Conservation (phyloP, 2,797 vertebrate species). For the Anguilla obscura region DNA sequence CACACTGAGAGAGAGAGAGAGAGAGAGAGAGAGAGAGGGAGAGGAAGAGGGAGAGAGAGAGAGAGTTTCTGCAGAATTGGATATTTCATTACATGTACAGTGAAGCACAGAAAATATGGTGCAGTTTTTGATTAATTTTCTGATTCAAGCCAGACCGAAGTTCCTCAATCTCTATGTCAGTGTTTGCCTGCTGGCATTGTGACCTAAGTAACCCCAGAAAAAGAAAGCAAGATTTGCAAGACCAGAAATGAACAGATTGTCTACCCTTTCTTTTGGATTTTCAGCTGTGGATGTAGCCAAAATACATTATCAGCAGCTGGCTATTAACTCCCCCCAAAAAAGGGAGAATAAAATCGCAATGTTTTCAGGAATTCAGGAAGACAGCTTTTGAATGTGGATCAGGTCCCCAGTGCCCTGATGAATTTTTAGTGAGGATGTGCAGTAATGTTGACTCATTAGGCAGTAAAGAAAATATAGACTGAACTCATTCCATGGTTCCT, state of each 20-base stretch:
- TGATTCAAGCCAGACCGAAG: background rate
- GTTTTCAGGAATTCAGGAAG: constrained; percentile 46
- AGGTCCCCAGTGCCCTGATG: constrained; percentile 48
- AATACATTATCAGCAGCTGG: constrained; percentile 59
- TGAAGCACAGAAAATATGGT: constrained; percentile 16
- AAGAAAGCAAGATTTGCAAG: constrained; percentile 32
- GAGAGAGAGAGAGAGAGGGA: too few species aligned
- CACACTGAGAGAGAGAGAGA: too few species aligned
- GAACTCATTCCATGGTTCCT: constrained; percentile 24
- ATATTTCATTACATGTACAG: constrained; percentile 22
- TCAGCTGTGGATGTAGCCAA: constrained; percentile 47
- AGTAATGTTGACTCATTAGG: constrained; percentile 35
- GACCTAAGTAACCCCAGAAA: constrained; percentile 17
- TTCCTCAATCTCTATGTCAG: constrained; percentile 16
- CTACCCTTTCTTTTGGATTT: constrained; percentile 33
- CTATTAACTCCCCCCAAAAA: constrained; percentile 47
- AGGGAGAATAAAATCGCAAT: constrained; percentile 53
- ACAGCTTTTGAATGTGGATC: constrained; percentile 50
- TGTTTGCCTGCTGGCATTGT: constrained; percentile 23
- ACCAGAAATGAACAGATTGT: constrained; percentile 51
- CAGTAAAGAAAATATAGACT: constrained; percentile 26
- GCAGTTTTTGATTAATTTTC: constrained; percentile 14
- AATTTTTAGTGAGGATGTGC: constrained; percentile 42
- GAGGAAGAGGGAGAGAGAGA: background rate
- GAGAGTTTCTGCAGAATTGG: background rate